These are phyloP conservation scores for Drosophila limbata DNA, from an alignment of 2,888 invertebrate species.

Conservation along the genomic window DNA sequence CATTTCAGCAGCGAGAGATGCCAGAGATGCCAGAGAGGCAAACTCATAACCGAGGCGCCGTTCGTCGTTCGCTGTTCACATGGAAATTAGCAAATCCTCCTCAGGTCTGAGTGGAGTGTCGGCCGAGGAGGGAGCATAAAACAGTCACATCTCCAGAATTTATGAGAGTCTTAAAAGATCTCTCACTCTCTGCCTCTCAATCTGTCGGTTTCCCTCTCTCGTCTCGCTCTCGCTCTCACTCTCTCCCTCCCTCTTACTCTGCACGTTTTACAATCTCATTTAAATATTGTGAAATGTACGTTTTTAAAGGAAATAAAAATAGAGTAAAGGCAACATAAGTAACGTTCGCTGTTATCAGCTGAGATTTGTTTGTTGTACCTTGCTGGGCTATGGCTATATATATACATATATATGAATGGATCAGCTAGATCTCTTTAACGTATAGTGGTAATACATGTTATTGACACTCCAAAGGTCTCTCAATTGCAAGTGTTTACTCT, in stretches of 20 bases:
- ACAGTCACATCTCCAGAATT: slow-evolving; percentile 64
- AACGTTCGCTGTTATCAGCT: slow-evolving; percentile 29
- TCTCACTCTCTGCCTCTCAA: neutral
- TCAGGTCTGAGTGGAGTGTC: slow-evolving; percentile 3
- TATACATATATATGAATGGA: too few relatives aligned
- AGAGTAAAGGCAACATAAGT: slow-evolving; percentile 22
- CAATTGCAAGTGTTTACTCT: slow-evolving; percentile 15
- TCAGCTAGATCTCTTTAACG: neutral
- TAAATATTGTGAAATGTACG: slow-evolving; percentile 30
- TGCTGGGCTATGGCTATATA: neutral
- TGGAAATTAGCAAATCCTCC: slow-evolving; percentile 64
- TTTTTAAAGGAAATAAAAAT: slow-evolving; percentile 28
- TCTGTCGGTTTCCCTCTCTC: neutral
- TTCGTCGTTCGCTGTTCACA: neutral
- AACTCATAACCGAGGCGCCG: neutral
- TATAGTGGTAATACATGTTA: slow-evolving; percentile 1
- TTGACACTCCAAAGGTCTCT: slow-evolving; percentile 27
- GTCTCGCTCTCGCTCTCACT: neutral
- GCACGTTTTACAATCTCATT: slow-evolving; percentile 41
- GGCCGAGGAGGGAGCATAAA: slow-evolving; percentile 55
- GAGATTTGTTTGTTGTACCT: slow-evolving; percentile 16
- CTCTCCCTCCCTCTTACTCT: neutral
- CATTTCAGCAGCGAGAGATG: slow-evolving; percentile 56
- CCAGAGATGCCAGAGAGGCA: neutral
- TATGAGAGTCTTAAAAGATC: slow-evolving; percentile 45